These are phyloP conservation scores for Magallana nippona DNA, from an alignment of 2,888 invertebrate genomes.

Conservation along the genomic window DNA sequence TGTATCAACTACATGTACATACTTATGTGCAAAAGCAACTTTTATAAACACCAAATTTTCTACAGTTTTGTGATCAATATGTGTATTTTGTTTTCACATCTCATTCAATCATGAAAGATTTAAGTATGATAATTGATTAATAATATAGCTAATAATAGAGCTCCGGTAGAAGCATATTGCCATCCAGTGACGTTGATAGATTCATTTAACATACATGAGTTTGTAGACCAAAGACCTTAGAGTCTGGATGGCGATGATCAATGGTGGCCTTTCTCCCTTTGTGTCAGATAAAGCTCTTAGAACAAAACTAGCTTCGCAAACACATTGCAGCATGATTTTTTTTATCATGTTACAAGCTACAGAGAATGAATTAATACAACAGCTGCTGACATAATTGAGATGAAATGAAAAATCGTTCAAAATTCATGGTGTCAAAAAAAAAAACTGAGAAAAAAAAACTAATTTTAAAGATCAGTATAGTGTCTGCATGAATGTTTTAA, in stretches of 20 bases:
- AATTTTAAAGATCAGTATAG: background rate
- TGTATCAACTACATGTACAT: no score
- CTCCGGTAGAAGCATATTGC: background rate
- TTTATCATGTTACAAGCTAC: background rate
- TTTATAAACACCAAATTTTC: no score
- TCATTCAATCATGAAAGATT: no score
- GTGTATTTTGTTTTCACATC: no score
- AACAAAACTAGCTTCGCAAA: background rate
- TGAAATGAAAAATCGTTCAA: no score
- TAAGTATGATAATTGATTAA: background rate
- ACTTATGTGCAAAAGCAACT: no score
- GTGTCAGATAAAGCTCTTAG: conserved; percentile 5
- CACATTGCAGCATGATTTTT: background rate
- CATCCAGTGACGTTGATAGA: background rate
- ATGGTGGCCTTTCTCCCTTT: background rate
- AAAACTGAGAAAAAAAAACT: background rate
- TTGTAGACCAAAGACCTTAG: conserved; percentile 16
- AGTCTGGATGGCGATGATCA: background rate
- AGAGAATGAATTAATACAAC: no score
- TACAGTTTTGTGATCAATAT: no score
- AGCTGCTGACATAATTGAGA: no score
- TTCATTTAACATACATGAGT: conserved; percentile 4
- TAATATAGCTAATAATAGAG: background rate
- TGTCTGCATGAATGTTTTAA: background rate
- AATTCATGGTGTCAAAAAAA: background rate